These are phyloP conservation scores for Thymelicus acteon DNA, from an alignment of 2,888 invertebrate genomes.

Conservation along the genomic window DNA sequence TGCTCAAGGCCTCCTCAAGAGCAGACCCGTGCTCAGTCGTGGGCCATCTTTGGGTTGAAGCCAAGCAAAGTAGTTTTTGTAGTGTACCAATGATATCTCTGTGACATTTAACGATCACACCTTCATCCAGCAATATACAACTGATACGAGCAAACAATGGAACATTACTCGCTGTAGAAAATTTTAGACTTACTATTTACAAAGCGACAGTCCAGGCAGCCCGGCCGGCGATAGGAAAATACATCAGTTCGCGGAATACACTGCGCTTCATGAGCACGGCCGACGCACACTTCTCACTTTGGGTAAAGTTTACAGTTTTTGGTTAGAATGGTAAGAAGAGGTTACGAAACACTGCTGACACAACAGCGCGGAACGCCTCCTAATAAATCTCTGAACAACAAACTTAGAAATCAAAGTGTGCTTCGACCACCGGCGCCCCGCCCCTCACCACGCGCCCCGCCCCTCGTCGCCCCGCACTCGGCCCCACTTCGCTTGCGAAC, in stretches of 20 bases:
- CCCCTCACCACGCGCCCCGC: not conserved
- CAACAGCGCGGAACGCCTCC: not conserved
- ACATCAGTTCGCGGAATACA: constrained; percentile 2
- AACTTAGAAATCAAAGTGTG: not conserved
- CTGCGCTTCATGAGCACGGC: not conserved
- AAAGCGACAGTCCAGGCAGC: constrained; percentile 48
- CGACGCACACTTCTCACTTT: constrained; percentile 1
- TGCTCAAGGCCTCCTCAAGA: too few species aligned
- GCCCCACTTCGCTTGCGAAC: not conserved
- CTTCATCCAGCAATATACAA: constrained; percentile 17
- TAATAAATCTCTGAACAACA: not conserved
- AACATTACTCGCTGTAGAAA: constrained; percentile 56
- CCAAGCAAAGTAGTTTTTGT: too few species aligned
- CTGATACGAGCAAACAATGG: constrained; percentile 54
- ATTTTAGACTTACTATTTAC: constrained; percentile 48
- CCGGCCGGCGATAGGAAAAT: not conserved
- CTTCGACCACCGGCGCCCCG: not conserved
- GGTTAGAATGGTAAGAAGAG: not conserved
- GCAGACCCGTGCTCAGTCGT: too few species aligned
- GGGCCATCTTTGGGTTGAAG: too few species aligned
- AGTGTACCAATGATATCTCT: not conserved
- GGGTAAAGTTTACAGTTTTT: not conserved
- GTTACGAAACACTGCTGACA: not conserved
- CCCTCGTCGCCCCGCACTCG: constrained; percentile 1
- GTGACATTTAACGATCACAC: not conserved